Evolutionary conservation across 2,113 vertebrate species (phyloP).

Genomic region (Pterocles burchelli): DNA sequence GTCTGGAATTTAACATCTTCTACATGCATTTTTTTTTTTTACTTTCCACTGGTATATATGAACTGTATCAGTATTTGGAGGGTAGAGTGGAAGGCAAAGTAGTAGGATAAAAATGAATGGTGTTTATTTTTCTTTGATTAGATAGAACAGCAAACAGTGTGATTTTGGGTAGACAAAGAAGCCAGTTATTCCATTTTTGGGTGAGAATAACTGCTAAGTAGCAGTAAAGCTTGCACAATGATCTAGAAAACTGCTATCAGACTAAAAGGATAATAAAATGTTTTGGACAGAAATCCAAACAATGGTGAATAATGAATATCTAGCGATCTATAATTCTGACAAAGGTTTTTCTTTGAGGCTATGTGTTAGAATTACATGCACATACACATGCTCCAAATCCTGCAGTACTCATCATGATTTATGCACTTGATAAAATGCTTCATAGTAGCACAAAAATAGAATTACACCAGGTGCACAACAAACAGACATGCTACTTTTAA

Average conservation of each 20-base stretch:
- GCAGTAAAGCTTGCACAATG: neutral
- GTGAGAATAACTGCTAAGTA: conserved; percentile 10
- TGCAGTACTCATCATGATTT: conserved; percentile 37
- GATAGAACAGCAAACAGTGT: neutral
- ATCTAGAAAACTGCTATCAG: conserved; percentile 16
- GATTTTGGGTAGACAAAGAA: conserved; percentile 19
- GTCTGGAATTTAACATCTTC: neutral
- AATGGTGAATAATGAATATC: conserved; percentile 44
- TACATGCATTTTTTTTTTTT: neutral
- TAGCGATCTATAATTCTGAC: neutral
- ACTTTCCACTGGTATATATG: neutral
- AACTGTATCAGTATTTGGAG: neutral
- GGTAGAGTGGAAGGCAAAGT: neutral
- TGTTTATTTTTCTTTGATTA: conserved; percentile 38
- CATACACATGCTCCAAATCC: conserved; percentile 7
- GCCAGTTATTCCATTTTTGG: neutral
- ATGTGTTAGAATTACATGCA: conserved; percentile 3
- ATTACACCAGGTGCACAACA: conserved; percentile 35
- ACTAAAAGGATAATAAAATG: conserved; percentile 49
- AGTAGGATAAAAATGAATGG: neutral
- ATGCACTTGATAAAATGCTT: conserved; percentile 39
- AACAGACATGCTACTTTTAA: conserved; percentile 11
- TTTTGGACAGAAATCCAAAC: conserved; percentile 26
- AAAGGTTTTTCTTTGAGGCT: conserved; percentile 40
- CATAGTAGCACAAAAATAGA: conserved; percentile 39